Percentiles rank a stretch among this genome's conserved stretches.
Evolutionary conservation across 2,888 invertebrate species (phyloP).

Genomic region (Sylvicola cinctus): DNA sequence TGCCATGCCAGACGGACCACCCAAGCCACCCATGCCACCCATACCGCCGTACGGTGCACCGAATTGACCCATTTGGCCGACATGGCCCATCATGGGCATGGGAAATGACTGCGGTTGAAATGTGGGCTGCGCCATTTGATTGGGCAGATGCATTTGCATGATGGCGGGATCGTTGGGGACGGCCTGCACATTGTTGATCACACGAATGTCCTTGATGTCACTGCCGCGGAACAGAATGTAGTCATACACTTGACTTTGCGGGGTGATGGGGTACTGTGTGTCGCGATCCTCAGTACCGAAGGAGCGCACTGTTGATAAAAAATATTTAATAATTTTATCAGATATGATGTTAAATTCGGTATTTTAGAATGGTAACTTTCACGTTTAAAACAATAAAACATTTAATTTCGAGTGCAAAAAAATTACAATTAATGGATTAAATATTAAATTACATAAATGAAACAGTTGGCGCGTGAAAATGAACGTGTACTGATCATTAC

Average conservation of each 20-base stretch:
- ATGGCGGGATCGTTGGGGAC: slow-evolving; percentile 96
- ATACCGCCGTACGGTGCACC: slow-evolving; percentile 28
- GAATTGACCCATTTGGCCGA: slow-evolving; percentile 29
- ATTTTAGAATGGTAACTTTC: not conserved
- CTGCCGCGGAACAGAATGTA: slow-evolving; percentile 95
- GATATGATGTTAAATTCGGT: slow-evolving; percentile 11
- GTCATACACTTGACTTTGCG: slow-evolving; percentile 94
- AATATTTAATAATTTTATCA: slow-evolving; percentile 13
- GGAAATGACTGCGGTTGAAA: slow-evolving; percentile 43
- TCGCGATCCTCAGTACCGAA: slow-evolving; percentile 98
- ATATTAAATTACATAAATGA: too few relatives aligned
- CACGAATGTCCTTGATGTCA: slow-evolving; percentile 97
- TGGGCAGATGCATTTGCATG: slow-evolving; percentile 69
- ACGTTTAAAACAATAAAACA: not conserved
- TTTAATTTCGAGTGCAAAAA: not conserved
- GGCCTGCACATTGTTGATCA: slow-evolving; percentile 70
- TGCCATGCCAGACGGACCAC: slow-evolving; percentile 22
- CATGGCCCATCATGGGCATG: slow-evolving; percentile 42
- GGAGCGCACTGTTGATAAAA: slow-evolving; percentile 61
- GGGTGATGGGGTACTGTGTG: slow-evolving; percentile 85
- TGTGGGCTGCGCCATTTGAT: slow-evolving; percentile 38
- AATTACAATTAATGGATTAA: too few relatives aligned
- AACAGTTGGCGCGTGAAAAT: too few relatives aligned
- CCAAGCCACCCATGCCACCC: slow-evolving; percentile 25
- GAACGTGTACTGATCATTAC: too few relatives aligned